These are phyloP conservation scores for Carettochelys insculpta DNA, from an alignment of 2,113 vertebrate species.

Conservation along the genomic window DNA sequence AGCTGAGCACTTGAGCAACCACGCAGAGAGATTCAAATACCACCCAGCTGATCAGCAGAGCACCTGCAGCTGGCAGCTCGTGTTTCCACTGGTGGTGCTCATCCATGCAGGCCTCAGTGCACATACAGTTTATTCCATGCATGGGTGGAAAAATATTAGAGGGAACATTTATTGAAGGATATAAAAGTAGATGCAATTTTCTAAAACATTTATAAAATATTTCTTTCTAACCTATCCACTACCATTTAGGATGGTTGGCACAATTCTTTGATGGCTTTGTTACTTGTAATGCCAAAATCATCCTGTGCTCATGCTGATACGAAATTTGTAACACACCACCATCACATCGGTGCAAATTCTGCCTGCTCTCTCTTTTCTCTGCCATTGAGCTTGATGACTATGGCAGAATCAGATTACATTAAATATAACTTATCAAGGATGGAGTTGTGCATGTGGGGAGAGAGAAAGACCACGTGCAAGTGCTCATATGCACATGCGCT, in stretches of 20 bases:
- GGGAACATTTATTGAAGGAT: too few species aligned
- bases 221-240: neutral
- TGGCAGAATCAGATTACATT: neutral
- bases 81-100: too few species aligned
- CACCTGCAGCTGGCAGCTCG: too few species aligned
- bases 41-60: too few species aligned
- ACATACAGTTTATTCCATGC: too few species aligned
- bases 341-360: neutral
- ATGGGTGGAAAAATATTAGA: too few species aligned
- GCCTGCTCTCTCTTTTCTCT: neutral
- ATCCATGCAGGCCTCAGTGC: too few species aligned
- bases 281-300: neutral
- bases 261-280: neutral
- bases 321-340: neutral
- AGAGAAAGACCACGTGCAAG: neutral
- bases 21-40: too few species aligned
- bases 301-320: neutral
- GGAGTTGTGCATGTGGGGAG: too few species aligned
- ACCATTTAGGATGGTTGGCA: neutral
- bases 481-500: neutral
- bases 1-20: too few species aligned
- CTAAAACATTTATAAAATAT: neutral
- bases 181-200: neutral
- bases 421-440: neutral
- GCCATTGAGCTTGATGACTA: neutral